Evolutionary conservation across 2,797 vertebrate genomes (phyloP).

Genomic region (Hafferia zeledoni): DNA sequence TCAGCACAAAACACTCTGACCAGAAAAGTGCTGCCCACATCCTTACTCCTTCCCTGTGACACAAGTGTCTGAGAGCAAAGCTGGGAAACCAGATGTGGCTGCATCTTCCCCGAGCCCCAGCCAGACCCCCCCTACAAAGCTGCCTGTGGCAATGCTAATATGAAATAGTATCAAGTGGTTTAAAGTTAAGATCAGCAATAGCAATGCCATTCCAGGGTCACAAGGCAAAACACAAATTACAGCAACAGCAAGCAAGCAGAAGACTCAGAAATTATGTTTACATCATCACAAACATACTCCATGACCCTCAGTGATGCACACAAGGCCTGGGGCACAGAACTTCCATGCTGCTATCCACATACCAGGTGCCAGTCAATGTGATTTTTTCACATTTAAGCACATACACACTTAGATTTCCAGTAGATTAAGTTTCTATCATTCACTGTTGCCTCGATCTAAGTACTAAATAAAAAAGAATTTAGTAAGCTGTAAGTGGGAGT

Average conservation of each 20-base stretch:
- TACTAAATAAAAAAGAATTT: background rate
- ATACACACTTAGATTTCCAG: background rate
- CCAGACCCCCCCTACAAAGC: background rate
- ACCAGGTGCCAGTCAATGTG: background rate
- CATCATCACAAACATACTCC: background rate
- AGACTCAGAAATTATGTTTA: background rate
- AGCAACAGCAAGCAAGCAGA: background rate
- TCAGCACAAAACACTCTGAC: background rate
- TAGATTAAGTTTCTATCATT: background rate
- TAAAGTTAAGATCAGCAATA: background rate
- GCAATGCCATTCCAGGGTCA: background rate
- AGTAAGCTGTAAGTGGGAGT: background rate
- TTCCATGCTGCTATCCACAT: background rate
- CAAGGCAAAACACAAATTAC: background rate
- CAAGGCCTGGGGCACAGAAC: background rate
- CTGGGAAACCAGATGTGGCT: background rate
- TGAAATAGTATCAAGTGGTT: background rate
- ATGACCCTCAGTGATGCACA: background rate
- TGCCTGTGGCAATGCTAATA: accelerated
- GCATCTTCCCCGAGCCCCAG: background rate
- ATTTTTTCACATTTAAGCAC: background rate
- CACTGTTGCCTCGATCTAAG: background rate
- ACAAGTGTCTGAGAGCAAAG: background rate
- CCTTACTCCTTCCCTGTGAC: background rate
- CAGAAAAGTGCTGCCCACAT: background rate